Conservation (phyloP, 2,113 vertebrate species). For the Onychorhynchus coronatus region DNA sequence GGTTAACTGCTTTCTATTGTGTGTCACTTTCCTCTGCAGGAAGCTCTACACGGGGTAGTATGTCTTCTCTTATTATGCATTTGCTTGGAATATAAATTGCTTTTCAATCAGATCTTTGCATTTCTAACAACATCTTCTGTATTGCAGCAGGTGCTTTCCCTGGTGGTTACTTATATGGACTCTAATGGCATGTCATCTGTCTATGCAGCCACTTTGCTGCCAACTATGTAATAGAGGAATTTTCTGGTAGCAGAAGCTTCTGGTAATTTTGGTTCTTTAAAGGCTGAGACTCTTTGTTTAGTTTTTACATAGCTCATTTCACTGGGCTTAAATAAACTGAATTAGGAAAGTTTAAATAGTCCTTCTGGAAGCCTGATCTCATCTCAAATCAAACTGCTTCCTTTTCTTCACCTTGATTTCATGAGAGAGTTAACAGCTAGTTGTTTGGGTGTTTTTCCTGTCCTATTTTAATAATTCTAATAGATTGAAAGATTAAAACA, state of each 20-base stretch:
- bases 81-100: constrained; percentile 63
- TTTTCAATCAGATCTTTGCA: constrained; percentile 65
- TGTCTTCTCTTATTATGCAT: constrained; percentile 50
- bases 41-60: neutral
- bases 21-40: constrained; percentile 31
- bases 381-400: neutral
- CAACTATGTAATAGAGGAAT: constrained; percentile 59
- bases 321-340: constrained; percentile 2
- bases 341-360: constrained; percentile 15
- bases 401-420: neutral
- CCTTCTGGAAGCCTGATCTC: neutral
- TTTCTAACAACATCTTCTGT: constrained; percentile 63
- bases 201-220: constrained; percentile 46
- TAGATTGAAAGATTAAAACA: neutral
- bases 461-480: neutral
- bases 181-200: constrained; percentile 67
- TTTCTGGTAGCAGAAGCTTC: constrained; percentile 51
- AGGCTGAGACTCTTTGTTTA: neutral
- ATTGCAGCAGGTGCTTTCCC: constrained; percentile 66
- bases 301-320: constrained; percentile 44
- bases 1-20: constrained; percentile 47
- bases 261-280: constrained; percentile 47
- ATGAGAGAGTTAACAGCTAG: neutral
- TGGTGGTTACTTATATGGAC: constrained; percentile 51
- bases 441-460: neutral